Conservation (phyloP, 2,888 invertebrate species). For the Eumerus sabulonum region DNA sequence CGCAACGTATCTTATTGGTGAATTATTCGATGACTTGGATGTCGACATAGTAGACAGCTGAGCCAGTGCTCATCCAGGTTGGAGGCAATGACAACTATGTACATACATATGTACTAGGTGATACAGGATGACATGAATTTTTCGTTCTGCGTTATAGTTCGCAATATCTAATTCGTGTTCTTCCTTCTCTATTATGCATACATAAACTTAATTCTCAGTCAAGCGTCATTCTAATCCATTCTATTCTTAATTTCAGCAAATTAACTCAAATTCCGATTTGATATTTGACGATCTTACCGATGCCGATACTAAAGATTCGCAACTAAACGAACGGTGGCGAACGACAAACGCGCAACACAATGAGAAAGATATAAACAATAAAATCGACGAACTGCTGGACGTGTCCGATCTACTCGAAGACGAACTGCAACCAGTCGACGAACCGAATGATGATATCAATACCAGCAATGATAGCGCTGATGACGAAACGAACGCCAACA, state of each 20-base stretch:
- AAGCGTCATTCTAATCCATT: too few relatives aligned
- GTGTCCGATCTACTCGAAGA: slow-evolving; percentile 72
- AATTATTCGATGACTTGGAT: too few relatives aligned
- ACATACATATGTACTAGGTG: too few relatives aligned
- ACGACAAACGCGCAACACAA: slow-evolving; percentile 13
- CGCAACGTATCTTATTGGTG: too few relatives aligned
- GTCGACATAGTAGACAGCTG: too few relatives aligned
- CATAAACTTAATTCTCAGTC: too few relatives aligned
- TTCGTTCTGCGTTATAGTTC: too few relatives aligned
- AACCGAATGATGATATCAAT: slow-evolving; percentile 49
- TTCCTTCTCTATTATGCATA: too few relatives aligned
- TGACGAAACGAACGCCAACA: slow-evolving; percentile 15
- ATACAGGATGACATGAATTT: too few relatives aligned
- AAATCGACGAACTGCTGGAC: slow-evolving; percentile 72
- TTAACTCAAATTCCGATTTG: slow-evolving; percentile 72
- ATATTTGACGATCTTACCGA: slow-evolving; percentile 72
- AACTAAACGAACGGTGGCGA: slow-evolving; percentile 39
- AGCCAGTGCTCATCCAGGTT: too few relatives aligned
- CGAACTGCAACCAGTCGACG: slow-evolving; percentile 72
- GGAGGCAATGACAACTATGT: too few relatives aligned
- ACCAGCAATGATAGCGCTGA: slow-evolving; percentile 35
- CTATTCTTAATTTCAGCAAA: slow-evolving; percentile 62
- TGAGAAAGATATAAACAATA: slow-evolving; percentile 19
- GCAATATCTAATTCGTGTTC: too few relatives aligned
- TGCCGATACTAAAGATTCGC: slow-evolving; percentile 59